A percentile compares a stretch with the other conserved stretches of the same genome.
These are phyloP conservation scores for Turritopsis rubra DNA, from an alignment of 30 jellyfish, hydroid and myxozoan species.

Conservation along the genomic window DNA sequence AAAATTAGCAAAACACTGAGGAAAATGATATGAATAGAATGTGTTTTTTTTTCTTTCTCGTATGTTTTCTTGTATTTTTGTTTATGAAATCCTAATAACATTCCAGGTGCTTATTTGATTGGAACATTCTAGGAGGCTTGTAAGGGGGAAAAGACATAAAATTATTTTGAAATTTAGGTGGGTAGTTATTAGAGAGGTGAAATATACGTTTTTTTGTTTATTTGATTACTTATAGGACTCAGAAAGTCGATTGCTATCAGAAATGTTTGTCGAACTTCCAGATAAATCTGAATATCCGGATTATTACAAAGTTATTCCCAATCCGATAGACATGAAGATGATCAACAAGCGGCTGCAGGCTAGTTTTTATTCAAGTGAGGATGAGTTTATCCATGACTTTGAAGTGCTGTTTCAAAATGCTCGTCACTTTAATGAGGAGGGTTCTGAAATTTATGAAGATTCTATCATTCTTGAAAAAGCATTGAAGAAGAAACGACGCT, in stretches of 20 bases:
- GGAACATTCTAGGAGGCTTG: too few relatives aligned
- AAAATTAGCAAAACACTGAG: too few relatives aligned
- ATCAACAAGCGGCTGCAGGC: slow-evolving; percentile 44
- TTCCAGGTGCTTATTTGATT: too few relatives aligned
- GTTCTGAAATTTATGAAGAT: slow-evolving; percentile 80
- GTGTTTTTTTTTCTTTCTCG: too few relatives aligned
- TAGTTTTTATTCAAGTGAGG: slow-evolving; percentile 62
- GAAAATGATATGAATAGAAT: too few relatives aligned
- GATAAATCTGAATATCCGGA: slow-evolving; percentile 84
- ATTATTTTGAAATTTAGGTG: too few relatives aligned
- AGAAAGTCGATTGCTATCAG: slow-evolving; percentile 72
- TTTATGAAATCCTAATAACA: too few relatives aligned
- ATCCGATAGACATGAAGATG: slow-evolving; percentile 74
- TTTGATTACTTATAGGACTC: slow-evolving; percentile 53
- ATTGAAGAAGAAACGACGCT: slow-evolving; percentile 61
- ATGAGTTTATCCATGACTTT: slow-evolving; percentile 71
- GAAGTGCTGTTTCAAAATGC: slow-evolving; percentile 87
- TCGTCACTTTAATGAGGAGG: slow-evolving; percentile 90
- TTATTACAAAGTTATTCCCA: slow-evolving; percentile 64
- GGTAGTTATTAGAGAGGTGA: too few relatives aligned
- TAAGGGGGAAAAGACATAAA: too few relatives aligned
- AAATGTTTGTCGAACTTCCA: slow-evolving; percentile 81
- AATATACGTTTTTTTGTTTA: background rate
- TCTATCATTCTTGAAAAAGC: slow-evolving; percentile 80
- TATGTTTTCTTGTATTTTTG: too few relatives aligned